Evolutionary conservation across 2,113 vertebrate genomes (phyloP).

Genomic region (Prietella phreatophila): DNA sequence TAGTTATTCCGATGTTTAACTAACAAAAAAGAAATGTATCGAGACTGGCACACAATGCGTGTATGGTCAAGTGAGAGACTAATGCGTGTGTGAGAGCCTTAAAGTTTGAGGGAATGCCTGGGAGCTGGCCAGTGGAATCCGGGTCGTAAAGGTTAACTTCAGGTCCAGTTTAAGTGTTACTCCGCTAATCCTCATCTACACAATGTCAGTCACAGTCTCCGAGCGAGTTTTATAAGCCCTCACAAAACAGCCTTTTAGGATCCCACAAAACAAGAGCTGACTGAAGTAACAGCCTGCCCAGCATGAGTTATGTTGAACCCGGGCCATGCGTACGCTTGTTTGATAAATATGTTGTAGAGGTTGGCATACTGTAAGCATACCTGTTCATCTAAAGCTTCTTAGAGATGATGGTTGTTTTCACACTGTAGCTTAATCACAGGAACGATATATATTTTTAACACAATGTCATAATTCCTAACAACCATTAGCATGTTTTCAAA

Average conservation of each 20-base stretch:
- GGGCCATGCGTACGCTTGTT: constrained; percentile 30
- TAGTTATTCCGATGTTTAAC: background rate
- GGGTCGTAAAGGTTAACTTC: constrained; percentile 61
- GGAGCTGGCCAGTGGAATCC: constrained; percentile 50
- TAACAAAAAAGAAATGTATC: no score
- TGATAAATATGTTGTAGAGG: constrained; percentile 35
- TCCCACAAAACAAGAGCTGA: constrained; percentile 30
- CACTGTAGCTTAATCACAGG: background rate
- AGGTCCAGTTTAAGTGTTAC: constrained; percentile 60
- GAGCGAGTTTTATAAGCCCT: constrained; percentile 53
- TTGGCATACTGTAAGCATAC: background rate
- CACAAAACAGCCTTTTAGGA: constrained; percentile 49
- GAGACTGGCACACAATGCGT: background rate
- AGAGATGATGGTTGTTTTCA: constrained; percentile 33
- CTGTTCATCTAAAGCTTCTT: constrained; percentile 17
- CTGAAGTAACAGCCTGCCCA: constrained; percentile 20
- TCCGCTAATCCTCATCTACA: constrained; percentile 60
- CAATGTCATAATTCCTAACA: constrained; percentile 35
- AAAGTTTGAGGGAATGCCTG: constrained; percentile 52
- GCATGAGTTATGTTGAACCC: constrained; percentile 45
- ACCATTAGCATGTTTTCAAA: constrained; percentile 58
- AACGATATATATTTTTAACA: constrained; percentile 41
- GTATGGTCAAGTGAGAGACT: background rate
- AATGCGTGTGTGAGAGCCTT: constrained; percentile 20
- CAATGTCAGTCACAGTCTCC: constrained; percentile 53